Conservation (phyloP, 2,797 vertebrate species). For the Alfaro cultratus region DNA sequence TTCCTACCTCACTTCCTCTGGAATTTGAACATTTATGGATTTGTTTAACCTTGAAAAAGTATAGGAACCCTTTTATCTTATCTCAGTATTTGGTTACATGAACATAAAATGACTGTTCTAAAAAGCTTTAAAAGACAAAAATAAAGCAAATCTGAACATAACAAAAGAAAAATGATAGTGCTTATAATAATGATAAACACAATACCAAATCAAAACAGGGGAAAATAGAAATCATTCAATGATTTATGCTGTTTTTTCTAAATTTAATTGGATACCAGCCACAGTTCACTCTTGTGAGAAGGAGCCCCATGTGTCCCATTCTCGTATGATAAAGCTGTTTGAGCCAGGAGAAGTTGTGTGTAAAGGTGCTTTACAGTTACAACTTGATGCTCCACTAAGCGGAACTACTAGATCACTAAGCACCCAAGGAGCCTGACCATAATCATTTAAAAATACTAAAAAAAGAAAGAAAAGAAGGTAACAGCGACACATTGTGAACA, state of each 20-base stretch:
- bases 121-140: not conserved
- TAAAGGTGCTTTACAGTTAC: not conserved
- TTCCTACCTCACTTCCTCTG: not conserved
- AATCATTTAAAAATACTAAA: not conserved
- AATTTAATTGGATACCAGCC: not conserved
- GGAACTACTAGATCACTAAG: not conserved
- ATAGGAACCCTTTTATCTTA: no score
- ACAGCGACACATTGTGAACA: not conserved
- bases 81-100: not conserved
- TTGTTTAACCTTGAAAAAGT: not conserved
- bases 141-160: not conserved
- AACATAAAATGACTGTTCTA: not conserved
- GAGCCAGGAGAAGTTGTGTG: not conserved
- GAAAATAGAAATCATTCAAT: not conserved
- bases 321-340: not conserved
- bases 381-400: not conserved
- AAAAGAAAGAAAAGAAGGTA: not conserved
- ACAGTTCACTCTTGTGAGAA: not conserved
- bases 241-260: not conserved
- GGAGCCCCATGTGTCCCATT: not conserved
- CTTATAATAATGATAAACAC: not conserved
- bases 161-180: not conserved
- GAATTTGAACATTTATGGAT: not conserved
- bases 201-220: not conserved
- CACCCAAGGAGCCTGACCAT: not conserved